Evolutionary conservation across 2,888 invertebrate species (phyloP).

Genomic region (Polymixis lichenea): DNA sequence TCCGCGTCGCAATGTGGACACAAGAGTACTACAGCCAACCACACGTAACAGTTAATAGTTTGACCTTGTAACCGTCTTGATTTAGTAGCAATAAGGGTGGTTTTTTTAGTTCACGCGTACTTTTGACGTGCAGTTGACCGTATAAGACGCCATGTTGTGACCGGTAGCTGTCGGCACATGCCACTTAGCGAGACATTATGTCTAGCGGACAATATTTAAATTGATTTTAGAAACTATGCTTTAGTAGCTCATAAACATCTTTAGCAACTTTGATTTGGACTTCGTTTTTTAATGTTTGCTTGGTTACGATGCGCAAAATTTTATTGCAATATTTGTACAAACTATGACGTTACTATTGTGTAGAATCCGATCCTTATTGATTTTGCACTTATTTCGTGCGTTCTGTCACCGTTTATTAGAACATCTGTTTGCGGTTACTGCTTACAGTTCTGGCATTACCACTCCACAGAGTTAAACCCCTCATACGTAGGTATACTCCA

Average conservation of each 20-base stretch:
- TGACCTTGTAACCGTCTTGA: neutral
- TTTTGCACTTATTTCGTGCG: conserved; percentile 33
- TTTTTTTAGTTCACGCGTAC: neutral
- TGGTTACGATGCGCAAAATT: neutral
- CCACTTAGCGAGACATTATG: conserved; percentile 47
- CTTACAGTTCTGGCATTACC: neutral
- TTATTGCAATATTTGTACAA: conserved; percentile 21
- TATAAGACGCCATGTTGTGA: conserved; percentile 41
- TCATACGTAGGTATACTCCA: neutral
- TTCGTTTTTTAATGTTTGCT: neutral
- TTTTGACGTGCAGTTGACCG: neutral
- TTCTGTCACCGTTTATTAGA: neutral
- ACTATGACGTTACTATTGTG: conserved; percentile 11
- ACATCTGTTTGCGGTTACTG: conserved; percentile 4
- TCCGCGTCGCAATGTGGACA: conserved; percentile 29
- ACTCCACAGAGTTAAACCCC: neutral
- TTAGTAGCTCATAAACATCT: neutral
- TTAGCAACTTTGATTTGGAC: neutral
- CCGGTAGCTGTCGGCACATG: conserved; percentile 44
- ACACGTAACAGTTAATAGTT: neutral
- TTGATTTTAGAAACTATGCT: conserved; percentile 33
- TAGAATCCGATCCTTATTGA: conserved; percentile 27
- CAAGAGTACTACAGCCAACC: conserved; percentile 21
- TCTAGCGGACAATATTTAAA: conserved; percentile 37
- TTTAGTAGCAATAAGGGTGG: neutral